phyloP scores from a whole-genome alignment of 2,113 vertebrate genomes.

The Macquaria australasica region DNA sequence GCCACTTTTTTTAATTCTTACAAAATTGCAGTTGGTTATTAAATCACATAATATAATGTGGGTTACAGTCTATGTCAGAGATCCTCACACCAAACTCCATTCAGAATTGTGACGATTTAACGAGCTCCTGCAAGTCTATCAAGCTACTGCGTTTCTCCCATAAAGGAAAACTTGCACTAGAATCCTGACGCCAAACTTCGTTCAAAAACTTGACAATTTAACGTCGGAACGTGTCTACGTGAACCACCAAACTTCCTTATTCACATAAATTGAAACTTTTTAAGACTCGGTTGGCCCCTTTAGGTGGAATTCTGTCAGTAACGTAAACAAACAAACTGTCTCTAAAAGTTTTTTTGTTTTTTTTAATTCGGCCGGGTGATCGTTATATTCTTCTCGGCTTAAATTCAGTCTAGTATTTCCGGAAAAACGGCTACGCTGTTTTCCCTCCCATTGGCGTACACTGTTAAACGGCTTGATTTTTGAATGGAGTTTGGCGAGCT shows the following conservation, averaged over 20 bases:
- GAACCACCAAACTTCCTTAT: neutral
- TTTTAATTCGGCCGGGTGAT: neutral
- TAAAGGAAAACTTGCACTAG: too few species aligned
- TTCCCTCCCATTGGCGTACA: too few species aligned
- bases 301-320: neutral
- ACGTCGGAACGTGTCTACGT: too few species aligned
- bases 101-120: neutral
- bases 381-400: neutral
- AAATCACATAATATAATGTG: neutral
- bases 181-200: neutral
- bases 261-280: neutral
- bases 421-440: too few species aligned
- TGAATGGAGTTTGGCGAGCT: neutral
- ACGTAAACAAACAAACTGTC: neutral
- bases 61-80: neutral
- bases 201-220: neutral
- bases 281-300: neutral
- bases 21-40: neutral
- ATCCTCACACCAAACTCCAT: neutral
- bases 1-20: neutral
- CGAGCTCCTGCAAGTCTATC: neutral
- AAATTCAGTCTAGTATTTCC: neutral
- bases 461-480: neutral
- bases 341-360: neutral
- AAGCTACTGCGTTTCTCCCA: neutral